Evolutionary conservation across 1,140 invertebrate species (phyloP), one percentile per base, ranked within the genome.

Genomic region (Lasioglossum albipes): DNA sequence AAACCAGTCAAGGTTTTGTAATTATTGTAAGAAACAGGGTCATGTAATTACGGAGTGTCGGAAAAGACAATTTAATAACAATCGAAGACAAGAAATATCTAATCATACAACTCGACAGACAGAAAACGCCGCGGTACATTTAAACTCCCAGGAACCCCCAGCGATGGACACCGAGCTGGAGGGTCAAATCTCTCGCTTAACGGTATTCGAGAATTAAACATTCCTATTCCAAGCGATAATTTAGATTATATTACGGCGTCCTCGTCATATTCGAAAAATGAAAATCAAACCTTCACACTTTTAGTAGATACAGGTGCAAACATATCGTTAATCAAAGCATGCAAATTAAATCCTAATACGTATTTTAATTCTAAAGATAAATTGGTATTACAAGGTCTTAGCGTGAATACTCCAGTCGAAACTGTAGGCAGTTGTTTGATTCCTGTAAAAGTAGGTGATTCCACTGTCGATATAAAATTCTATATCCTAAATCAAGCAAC

Each of bases 121-220:
- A 1, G 20, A 20, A 12, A 66, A 66, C 36, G 36, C 36, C 7
- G 31, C n/a, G 4, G 31, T 67, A 9, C 41, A 67, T 67, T 67
- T 67, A 67, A 67, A 67, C 66, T 67, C 41, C 6, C 41, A 67
- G 16, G 42, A 49, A 7, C 49, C 66, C 42, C 42, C 66, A 3
- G 66, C 12, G 41, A 49, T 20, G 66, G 22, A 67, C 66, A 67
- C 66, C 42, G 16, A 41, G 12, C 41, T n/a, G 66, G 68, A 52
- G 68, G 68, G 54, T 7, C 68, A 18, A 18, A 52, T 69, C 7
- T 2, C 68, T 2, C 45, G 54, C 7, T 10, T 69, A 31, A 31
- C 9, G 68, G 49, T 69, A 49, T 69, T 69, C 68, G 68, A 69
- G 68, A 69, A 57, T 36, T 69, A 57, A 69, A 27, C 9, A 5